A percentile compares a stretch with the other conserved stretches of the same genome.
phyloP scores from a whole-genome alignment of 2,797 vertebrate species.

The Telmatherina bonti region DNA sequence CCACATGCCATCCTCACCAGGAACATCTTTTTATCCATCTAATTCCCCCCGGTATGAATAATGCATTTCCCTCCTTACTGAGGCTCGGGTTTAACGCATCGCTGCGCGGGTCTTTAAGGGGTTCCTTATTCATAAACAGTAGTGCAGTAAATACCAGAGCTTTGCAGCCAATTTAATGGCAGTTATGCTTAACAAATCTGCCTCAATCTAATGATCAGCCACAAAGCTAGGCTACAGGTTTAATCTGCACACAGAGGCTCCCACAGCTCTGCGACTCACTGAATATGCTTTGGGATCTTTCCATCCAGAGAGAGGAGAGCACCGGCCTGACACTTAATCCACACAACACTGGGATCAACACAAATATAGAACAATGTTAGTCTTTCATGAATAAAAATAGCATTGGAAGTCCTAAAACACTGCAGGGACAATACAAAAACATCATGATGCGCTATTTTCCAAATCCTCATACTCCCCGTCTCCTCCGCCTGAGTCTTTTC shows the following conservation, averaged over 20 bases:
- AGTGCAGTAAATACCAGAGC: conserved; percentile 80
- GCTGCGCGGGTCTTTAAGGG: conserved; percentile 75
- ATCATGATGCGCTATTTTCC: conserved; percentile 52
- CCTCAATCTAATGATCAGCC: conserved; percentile 83
- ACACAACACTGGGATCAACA: conserved; percentile 79
- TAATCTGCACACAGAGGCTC: conserved; percentile 76
- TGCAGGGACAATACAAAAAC: conserved; percentile 46
- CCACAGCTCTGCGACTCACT: conserved; percentile 70
- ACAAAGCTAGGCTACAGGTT: conserved; percentile 78
- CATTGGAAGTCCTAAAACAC: conserved; percentile 70
- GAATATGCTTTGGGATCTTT: conserved; percentile 79
- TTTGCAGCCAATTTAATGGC: conserved; percentile 83
- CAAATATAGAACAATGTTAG: conserved; percentile 75
- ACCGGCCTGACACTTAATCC: conserved; percentile 80
- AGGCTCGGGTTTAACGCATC: conserved; percentile 76
- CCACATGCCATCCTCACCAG: conserved; percentile 74
- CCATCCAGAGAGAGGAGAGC: conserved; percentile 78
- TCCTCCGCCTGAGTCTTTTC: conserved; percentile 48
- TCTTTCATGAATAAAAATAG: conserved; percentile 82
- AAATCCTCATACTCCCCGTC: conserved; percentile 70
- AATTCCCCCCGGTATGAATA: conserved; percentile 81
- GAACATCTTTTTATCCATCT: conserved; percentile 84
- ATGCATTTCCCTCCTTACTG: conserved; percentile 75
- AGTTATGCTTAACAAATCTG: conserved; percentile 85
- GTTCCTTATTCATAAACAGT: conserved; percentile 82